A percentile compares a stretch with the other conserved stretches of the same genome.
Evolutionary conservation across 37 sponge, comb jelly and placozoan genomes (phyloP).

Genomic region (Aphrocallistes beatrix): DNA sequence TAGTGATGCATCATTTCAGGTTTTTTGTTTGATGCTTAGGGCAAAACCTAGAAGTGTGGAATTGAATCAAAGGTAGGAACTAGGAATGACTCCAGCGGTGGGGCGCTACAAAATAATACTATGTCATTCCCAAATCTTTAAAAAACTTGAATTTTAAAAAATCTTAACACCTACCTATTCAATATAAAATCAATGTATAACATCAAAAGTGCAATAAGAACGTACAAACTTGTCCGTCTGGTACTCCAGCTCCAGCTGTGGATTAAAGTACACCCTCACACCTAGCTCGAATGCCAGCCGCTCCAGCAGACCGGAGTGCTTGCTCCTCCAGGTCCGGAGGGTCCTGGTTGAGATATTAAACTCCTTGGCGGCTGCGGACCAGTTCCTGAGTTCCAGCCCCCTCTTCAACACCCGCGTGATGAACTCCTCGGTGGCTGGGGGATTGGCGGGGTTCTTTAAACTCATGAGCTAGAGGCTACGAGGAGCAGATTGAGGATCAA

Average conservation of each 20-base stretch:
- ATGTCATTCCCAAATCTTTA: too few species aligned
- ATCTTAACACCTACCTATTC: too few species aligned
- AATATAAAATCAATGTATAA: too few species aligned
- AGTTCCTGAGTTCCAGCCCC: neutral
- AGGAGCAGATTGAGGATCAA: too few species aligned
- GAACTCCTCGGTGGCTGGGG: neutral
- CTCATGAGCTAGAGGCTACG: too few species aligned
- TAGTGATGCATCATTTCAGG: too few species aligned
- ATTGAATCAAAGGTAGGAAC: too few species aligned
- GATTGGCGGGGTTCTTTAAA: neutral
- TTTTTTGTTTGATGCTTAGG: too few species aligned
- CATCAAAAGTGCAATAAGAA: neutral
- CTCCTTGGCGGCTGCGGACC: neutral
- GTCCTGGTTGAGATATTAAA: neutral
- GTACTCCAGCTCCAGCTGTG: neutral
- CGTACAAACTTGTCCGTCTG: neutral
- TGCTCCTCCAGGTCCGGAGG: neutral
- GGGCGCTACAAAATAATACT: too few species aligned
- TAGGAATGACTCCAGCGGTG: too few species aligned
- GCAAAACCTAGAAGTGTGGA: too few species aligned
- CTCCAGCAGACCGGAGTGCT: neutral
- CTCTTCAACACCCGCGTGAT: neutral
- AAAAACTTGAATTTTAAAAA: too few species aligned
- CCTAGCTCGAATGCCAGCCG: neutral
- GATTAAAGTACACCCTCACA: neutral